These are phyloP conservation scores for Atlantisia rogersi DNA, from an alignment of 2,113 vertebrate genomes.

Conservation along the genomic window DNA sequence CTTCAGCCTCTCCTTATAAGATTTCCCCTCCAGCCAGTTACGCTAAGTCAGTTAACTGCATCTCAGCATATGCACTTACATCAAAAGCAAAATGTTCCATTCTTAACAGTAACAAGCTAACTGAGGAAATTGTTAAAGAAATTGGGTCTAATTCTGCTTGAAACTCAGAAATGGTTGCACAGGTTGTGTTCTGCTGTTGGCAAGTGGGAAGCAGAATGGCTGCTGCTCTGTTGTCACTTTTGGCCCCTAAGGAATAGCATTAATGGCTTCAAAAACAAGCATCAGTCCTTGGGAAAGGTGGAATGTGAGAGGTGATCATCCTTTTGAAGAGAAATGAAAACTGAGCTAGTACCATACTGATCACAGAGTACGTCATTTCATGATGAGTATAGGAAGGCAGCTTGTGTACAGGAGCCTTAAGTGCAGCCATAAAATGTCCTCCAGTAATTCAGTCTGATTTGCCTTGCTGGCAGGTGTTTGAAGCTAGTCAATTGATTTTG, in stretches of 20 bases:
- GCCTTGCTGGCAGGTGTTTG: constrained; percentile 12
- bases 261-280: neutral
- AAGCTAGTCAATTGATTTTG: neutral
- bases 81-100: neutral
- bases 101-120: neutral
- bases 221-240: neutral
- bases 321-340: neutral
- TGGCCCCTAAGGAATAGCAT: neutral
- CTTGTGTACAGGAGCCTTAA: neutral
- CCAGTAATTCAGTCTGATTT: neutral
- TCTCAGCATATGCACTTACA: neutral
- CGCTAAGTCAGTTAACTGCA: neutral
- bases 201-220: neutral
- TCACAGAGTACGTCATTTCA: neutral
- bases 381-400: neutral
- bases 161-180: neutral
- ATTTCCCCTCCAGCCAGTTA: neutral
- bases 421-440: neutral
- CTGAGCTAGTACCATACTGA: neutral
- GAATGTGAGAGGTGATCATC: neutral
- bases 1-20: neutral
- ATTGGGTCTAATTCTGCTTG: neutral
- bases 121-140: neutral
- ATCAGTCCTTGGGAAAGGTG: neutral
- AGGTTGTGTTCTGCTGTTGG: neutral